A percentile compares a stretch with the other conserved stretches of the same genome.
phyloP scores from a whole-genome alignment of 2,888 invertebrate genomes.

The Cinara cedri region DNA sequence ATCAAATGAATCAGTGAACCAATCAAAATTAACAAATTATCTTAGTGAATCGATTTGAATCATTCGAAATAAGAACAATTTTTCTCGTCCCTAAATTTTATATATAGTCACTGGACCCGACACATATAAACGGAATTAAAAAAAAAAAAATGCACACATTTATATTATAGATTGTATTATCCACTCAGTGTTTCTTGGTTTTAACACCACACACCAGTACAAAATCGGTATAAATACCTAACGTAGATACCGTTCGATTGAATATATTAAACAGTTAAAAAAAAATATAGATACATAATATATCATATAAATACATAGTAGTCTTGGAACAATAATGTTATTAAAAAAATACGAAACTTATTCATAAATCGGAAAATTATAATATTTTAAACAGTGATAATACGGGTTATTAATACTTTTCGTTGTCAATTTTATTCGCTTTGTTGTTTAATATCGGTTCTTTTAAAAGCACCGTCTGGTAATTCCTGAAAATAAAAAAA shows the following conservation, averaged over 20 bases:
- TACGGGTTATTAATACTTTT: constrained; percentile 5
- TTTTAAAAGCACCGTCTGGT: constrained; percentile 7
- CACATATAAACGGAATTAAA: not conserved
- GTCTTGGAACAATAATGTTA: constrained; percentile 7
- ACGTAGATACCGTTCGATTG: too few species aligned
- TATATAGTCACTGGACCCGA: too few species aligned
- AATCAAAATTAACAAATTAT: too few species aligned
- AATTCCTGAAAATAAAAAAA: constrained; percentile 50
- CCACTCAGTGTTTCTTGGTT: not conserved
- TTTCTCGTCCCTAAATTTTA: too few species aligned
- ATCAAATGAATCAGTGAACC: too few species aligned
- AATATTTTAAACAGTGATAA: not conserved
- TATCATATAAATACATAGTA: not conserved
- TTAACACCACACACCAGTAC: not conserved
- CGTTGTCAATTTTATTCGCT: not conserved
- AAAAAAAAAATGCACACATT: constrained; percentile 3
- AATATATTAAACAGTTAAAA: not conserved
- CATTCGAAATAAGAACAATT: too few species aligned
- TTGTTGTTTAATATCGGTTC: constrained; percentile 19
- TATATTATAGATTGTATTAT: constrained; percentile 1
- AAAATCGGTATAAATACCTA: constrained; percentile 12
- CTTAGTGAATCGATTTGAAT: too few species aligned
- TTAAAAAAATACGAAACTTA: constrained; percentile 13
- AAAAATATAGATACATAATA: not conserved
- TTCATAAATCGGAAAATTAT: constrained; percentile 30